These are phyloP conservation scores for Hyla sarda DNA, from an alignment of 2,113 vertebrate genomes.

Conservation along the genomic window DNA sequence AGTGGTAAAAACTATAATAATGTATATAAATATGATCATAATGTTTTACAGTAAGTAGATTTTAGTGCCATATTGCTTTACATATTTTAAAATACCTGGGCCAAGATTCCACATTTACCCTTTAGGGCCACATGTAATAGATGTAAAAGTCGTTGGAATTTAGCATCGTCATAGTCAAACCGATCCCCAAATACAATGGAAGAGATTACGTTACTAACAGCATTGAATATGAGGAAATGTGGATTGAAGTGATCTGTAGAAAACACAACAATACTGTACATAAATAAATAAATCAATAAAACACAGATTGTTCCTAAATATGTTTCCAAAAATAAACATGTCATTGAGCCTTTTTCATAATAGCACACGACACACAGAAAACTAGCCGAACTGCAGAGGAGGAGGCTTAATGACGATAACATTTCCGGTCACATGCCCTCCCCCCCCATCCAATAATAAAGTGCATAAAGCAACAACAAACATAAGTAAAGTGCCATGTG, in stretches of 20 bases:
- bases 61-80: not conserved
- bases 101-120: constrained; percentile 22
- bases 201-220: constrained; percentile 69
- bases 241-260: constrained; percentile 66
- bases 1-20: no score
- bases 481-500: no score
- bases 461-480: no score
- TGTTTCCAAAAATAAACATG: no score
- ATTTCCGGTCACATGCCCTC: no score
- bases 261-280: not conserved
- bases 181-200: constrained; percentile 63
- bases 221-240: constrained; percentile 53
- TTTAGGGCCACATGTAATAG: not conserved
- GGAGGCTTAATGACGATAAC: no score
- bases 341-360: no score
- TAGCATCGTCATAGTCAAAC: constrained; percentile 67
- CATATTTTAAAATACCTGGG: constrained; percentile 62
- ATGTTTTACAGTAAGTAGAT: not conserved
- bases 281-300: no score
- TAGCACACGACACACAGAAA: no score
- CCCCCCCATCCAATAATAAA: no score
- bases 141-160: constrained; percentile 60
- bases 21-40: not conserved
- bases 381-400: no score
- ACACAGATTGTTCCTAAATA: no score